Percentiles rank a stretch among this genome's conserved stretches.
Conservation (phyloP, 2,113 vertebrate species). For the Engraulis encrasicolus region DNA sequence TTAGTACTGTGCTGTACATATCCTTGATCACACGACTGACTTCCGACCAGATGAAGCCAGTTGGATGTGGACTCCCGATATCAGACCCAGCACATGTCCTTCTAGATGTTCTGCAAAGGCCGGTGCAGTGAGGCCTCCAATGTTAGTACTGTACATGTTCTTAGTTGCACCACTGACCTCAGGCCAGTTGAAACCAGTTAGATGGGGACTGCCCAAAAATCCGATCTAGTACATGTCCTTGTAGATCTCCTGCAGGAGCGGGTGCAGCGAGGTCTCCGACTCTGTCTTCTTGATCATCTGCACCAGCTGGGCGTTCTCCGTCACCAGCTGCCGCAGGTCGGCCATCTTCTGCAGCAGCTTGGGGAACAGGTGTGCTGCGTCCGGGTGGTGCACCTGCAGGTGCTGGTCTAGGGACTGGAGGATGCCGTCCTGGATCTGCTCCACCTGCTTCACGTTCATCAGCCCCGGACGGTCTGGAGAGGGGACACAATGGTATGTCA, state of each 20-base stretch:
- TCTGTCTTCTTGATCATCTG: slow-evolving; percentile 98
- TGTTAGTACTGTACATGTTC: too few species aligned
- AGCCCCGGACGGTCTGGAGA: slow-evolving; percentile 92
- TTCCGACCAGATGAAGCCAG: too few species aligned
- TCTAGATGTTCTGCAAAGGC: too few species aligned
- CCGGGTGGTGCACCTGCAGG: slow-evolving; percentile 91
- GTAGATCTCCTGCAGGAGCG: slow-evolving; percentile 97
- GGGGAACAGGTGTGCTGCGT: slow-evolving; percentile 95
- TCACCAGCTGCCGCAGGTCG: slow-evolving; percentile 95
- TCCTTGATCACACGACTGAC: too few species aligned
- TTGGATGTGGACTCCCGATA: too few species aligned
- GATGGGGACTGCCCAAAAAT: too few species aligned
- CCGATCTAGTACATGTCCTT: slow-evolving; percentile 94
- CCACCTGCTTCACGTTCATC: slow-evolving; percentile 94
- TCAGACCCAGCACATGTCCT: too few species aligned
- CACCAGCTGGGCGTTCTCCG: slow-evolving; percentile 93
- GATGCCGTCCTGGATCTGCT: slow-evolving; percentile 96
- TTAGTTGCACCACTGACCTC: too few species aligned
- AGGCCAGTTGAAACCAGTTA: too few species aligned
- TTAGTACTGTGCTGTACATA: too few species aligned
- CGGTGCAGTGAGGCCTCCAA: too few species aligned
- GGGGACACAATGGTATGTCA: background rate
- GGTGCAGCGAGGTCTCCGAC: slow-evolving; percentile 93
- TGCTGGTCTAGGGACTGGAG: slow-evolving; percentile 93
- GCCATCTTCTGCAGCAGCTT: slow-evolving; percentile 99